These are phyloP conservation scores for Pimpla rufipes DNA, from an alignment of 2,888 invertebrate genomes.

Conservation along the genomic window DNA sequence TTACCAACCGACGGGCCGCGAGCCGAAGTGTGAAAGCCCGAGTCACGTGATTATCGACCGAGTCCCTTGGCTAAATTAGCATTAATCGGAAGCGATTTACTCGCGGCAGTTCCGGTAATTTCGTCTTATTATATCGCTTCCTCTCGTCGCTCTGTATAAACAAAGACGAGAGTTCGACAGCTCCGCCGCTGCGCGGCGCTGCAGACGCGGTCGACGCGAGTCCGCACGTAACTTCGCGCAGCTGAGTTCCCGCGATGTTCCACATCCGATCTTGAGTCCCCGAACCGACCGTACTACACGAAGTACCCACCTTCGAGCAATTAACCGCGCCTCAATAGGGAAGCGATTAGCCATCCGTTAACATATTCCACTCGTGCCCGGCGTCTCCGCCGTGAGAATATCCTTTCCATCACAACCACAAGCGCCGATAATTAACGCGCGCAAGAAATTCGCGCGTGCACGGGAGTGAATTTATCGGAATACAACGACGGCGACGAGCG, in stretches of 20 bases:
- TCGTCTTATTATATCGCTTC: slow-evolving; percentile 61
- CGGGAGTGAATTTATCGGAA: slow-evolving; percentile 11
- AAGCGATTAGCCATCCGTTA: slow-evolving; percentile 36
- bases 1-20: neutral
- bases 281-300: neutral
- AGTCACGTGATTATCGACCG: slow-evolving; percentile 44
- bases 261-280: slow-evolving; percentile 31
- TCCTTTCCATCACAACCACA: neutral
- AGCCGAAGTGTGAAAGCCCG: slow-evolving; percentile 52
- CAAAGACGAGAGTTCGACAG: slow-evolving; percentile 40
- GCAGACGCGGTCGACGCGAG: neutral
- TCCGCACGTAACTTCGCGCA: slow-evolving; percentile 1
- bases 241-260: slow-evolving; percentile 27
- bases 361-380: neutral
- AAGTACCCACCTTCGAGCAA: slow-evolving; percentile 37
- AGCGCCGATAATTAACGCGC: neutral
- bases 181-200: neutral
- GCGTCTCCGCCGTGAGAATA: slow-evolving; percentile 41
- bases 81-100: slow-evolving; percentile 63
- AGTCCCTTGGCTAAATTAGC: slow-evolving; percentile 50
- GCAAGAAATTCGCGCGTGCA: neutral
- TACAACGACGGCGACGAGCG: neutral
- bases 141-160: slow-evolving; percentile 45
- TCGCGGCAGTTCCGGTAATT: slow-evolving; percentile 55
- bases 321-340: slow-evolving; percentile 43